Base-by-base conservation (phyloP, 2,113 vertebrate genomes). In the Bombycilla garrulus region DNA sequence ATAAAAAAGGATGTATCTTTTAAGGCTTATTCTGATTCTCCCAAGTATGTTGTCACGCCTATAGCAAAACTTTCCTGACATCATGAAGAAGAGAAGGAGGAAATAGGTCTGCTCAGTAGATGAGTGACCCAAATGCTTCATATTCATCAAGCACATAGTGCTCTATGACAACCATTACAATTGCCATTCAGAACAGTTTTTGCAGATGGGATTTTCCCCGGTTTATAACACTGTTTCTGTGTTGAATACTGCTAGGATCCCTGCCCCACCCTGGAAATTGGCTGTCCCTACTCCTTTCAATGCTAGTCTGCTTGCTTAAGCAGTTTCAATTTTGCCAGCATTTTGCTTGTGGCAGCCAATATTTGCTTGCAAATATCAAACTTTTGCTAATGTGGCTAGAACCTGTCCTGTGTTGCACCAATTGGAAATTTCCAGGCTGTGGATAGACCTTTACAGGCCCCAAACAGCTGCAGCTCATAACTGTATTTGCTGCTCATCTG, bases 401-500 rank as follows among this genome's bases (percentile, higher is more conserved):
- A 16, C 31, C 53, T 82, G 33, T 60, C 50, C 66, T 44, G 7
- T 36, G 25, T 67, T 90, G 40, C 36, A 22, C 72, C 53, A 65
- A 69, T 12, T 56, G 67, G 88, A 97, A 97, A 81, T 93, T 90
- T 94, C 88, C 90, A 92, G 90, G 28, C 72, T 94, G 56, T 36
- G 57, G 76, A 88, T 56, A 83, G 82, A 93, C 45, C 11, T 91
- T 76, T 82, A 56, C 35, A 70, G 85, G 71, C 40, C 56, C 23
- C 67, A 57, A n/a, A 80, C 93, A 96, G 86, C 92, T 96, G 95
- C 90, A 91, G 57, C 50, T 92, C 74, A 33, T 96, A 96, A 96
- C 53, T 93, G 58, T 81, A 95, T 79, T 97, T 96, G 86, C 93
- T 94, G 67, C 80, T 90, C 74, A 58, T 86, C 56, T 95, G 85